A percentile compares a stretch with the other conserved stretches of the same genome.
Evolutionary conservation across 1,140 invertebrate genomes (phyloP).

Genomic region (Eriocheir sinensis): DNA sequence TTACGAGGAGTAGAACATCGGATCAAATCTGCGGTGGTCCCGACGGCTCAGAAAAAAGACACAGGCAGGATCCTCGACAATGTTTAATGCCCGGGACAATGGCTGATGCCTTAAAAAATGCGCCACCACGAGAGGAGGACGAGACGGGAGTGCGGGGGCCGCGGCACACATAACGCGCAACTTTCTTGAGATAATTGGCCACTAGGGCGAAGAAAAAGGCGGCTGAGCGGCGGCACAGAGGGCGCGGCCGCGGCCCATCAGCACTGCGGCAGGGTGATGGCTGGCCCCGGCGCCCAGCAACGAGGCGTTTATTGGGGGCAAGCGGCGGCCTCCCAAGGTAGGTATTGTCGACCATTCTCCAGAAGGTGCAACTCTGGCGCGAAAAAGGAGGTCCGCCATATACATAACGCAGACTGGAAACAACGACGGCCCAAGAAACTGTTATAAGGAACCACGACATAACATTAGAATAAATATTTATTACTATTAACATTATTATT

Average conservation of each 20-base stretch:
- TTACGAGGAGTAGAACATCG: neutral
- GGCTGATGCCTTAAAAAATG: conserved; percentile 53
- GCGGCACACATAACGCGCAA: conserved; percentile 23
- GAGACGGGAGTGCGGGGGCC: neutral
- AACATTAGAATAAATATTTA: too few relatives aligned
- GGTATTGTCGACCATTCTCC: neutral
- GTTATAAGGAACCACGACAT: too few relatives aligned
- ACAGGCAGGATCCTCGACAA: conserved; percentile 28
- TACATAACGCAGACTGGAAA: neutral
- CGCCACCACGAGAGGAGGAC: neutral
- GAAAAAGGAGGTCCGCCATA: neutral
- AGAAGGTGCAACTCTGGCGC: neutral
- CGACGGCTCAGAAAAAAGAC: conserved; percentile 25
- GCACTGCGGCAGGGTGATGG: neutral
- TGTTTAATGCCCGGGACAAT: conserved; percentile 53
- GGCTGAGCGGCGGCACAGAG: neutral
- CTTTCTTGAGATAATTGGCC: conserved; percentile 64
- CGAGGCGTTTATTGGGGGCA: neutral
- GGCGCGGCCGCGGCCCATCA: neutral
- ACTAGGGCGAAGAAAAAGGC: conserved; percentile 28
- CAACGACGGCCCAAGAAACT: too few relatives aligned
- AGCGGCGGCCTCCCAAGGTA: neutral
- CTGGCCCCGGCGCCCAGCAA: neutral
- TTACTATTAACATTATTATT: too few relatives aligned
- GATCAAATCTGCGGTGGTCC: neutral